phyloP scores from a whole-genome alignment of 1,140 invertebrate species.

The Thaumetopoea pityocampa region DNA sequence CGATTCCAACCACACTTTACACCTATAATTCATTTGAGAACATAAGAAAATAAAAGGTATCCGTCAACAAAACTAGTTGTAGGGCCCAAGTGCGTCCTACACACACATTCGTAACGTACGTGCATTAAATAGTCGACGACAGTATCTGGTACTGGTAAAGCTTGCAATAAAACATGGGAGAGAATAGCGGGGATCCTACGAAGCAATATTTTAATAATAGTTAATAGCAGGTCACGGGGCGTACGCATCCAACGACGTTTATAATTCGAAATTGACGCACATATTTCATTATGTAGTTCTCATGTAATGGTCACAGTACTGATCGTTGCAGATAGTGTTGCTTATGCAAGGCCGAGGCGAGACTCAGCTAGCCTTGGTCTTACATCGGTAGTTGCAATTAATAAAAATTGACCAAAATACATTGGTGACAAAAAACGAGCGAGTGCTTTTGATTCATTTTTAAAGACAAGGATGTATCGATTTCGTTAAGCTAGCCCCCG shows the following conservation, averaged over 20 bases:
- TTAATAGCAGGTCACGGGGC: constrained; percentile 62
- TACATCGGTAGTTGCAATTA: no score
- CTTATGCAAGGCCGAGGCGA: no score
- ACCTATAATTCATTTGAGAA: constrained; percentile 47
- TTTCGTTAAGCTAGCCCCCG: no score
- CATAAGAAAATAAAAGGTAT: constrained; percentile 52
- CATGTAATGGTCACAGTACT: constrained; percentile 25
- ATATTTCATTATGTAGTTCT: constrained; percentile 47
- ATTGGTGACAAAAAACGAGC: no score
- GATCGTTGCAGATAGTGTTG: no score
- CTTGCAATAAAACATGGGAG: constrained; percentile 61
- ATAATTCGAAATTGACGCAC: constrained; percentile 61
- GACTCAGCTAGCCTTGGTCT: no score
- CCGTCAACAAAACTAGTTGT: constrained; percentile 46
- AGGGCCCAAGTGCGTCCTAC: constrained; percentile 35
- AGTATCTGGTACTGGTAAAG: constrained; percentile 49
- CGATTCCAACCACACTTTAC: constrained; percentile 45
- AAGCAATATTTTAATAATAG: constrained; percentile 71
- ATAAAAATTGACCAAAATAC: no score
- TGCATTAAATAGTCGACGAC: constrained; percentile 63
- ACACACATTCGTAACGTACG: constrained; percentile 54
- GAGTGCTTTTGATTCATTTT: no score
- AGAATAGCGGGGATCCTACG: constrained; percentile 61
- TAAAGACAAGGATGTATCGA: no score
- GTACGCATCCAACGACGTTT: constrained; percentile 55